Percentiles rank a stretch among this genome's conserved stretches.
Conservation (phyloP, 2,888 invertebrate species). For the Seladonia tumulorum region DNA sequence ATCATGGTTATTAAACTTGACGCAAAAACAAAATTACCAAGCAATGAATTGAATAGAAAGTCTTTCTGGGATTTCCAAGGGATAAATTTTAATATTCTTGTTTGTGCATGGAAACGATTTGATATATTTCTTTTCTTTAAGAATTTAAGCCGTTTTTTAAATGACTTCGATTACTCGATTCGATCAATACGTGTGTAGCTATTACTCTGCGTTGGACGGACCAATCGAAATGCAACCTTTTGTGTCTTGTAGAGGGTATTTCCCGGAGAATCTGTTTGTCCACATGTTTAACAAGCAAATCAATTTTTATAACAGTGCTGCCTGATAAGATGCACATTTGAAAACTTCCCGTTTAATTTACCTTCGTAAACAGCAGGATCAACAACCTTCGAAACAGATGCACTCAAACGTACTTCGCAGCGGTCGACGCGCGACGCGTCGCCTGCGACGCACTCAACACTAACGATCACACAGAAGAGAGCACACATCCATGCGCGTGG, state of each 20-base stretch:
- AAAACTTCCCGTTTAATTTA: background rate
- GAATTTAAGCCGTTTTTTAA: background rate
- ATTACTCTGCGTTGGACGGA: no score
- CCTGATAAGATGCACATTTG: background rate
- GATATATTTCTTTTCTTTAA: no score
- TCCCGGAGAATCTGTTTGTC: no score
- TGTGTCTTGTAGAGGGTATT: no score
- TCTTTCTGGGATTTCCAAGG: background rate
- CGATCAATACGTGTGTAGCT: no score
- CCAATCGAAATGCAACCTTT: no score
- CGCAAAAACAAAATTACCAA: background rate
- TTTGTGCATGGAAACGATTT: no score
- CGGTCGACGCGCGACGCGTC: background rate
- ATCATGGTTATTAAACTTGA: background rate
- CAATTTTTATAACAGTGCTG: background rate
- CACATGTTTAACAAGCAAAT: no score
- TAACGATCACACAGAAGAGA: background rate
- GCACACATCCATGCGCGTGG: background rate
- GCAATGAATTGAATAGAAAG: background rate
- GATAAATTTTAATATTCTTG: background rate
- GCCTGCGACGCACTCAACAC: background rate
- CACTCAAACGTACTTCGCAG: background rate
- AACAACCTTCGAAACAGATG: background rate
- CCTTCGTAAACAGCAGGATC: background rate
- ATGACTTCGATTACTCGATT: no score